These are phyloP conservation scores for Xestia ashworthii DNA, from an alignment of 2,888 invertebrate species.

Conservation along the genomic window DNA sequence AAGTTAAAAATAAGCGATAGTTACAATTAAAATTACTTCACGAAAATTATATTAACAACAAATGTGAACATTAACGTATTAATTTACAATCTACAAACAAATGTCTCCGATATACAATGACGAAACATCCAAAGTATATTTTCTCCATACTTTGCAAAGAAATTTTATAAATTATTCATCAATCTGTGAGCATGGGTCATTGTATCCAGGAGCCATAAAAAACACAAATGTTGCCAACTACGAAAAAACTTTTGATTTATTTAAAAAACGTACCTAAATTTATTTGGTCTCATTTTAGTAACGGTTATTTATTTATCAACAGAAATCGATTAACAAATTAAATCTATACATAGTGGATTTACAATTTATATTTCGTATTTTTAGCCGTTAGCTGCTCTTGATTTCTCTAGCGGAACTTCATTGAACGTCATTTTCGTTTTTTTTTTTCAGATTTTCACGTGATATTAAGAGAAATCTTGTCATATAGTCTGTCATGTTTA, in stretches of 20 bases:
- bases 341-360: constrained; percentile 63
- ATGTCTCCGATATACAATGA: constrained; percentile 30
- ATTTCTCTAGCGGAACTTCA: constrained; percentile 8
- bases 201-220: constrained; percentile 60
- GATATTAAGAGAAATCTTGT: constrained; percentile 13
- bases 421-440: constrained; percentile 15
- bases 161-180: neutral
- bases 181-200: constrained; percentile 21
- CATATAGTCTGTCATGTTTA: constrained; percentile 19
- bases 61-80: constrained; percentile 84
- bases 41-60: constrained; percentile 78
- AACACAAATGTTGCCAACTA: constrained; percentile 83
- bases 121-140: constrained; percentile 1
- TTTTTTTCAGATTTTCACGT: constrained; percentile 28
- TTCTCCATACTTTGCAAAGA: neutral
- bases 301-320: constrained; percentile 82
- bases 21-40: constrained; percentile 63
- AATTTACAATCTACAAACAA: constrained; percentile 88
- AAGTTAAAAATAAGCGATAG: constrained; percentile 58
- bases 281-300: constrained; percentile 91
- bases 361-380: constrained; percentile 52
- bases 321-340: constrained; percentile 73
- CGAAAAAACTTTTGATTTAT: constrained; percentile 73
- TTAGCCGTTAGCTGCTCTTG: constrained; percentile 26
- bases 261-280: constrained; percentile 86